phyloP scores from a whole-genome alignment of 2,113 vertebrate species.

The Casuarius casuarius region DNA sequence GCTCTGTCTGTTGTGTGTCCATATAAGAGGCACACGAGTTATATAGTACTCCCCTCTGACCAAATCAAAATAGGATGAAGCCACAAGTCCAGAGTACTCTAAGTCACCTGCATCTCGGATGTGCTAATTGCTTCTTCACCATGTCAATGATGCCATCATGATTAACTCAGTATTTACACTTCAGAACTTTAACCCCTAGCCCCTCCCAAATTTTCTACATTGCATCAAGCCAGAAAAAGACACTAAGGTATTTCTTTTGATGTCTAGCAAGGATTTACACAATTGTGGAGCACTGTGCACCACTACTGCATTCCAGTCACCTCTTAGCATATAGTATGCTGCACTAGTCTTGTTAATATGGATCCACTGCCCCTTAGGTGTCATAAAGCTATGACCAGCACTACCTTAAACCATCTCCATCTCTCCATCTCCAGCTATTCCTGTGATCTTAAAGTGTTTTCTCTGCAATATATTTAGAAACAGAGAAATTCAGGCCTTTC shows the following conservation, averaged over 20 bases:
- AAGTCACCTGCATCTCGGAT: background rate
- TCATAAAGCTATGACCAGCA: background rate
- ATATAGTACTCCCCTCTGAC: background rate
- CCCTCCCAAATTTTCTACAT: background rate
- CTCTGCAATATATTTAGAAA: background rate
- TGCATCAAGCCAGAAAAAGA: background rate
- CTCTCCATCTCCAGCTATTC: background rate
- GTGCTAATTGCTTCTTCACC: background rate
- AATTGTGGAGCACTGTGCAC: background rate
- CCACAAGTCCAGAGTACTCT: accelerated
- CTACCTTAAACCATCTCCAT: background rate
- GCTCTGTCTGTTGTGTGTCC: background rate
- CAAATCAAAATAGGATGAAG: background rate
- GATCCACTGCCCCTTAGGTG: background rate
- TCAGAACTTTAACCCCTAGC: background rate
- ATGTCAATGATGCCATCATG: background rate
- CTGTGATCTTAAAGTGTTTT: background rate
- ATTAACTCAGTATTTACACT: background rate
- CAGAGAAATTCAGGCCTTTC: background rate
- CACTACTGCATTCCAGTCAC: background rate
- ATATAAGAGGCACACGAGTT: background rate
- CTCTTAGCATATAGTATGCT: background rate
- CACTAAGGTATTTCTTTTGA: background rate
- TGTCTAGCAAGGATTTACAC: background rate
- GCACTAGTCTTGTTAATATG: background rate